Percentiles rank a stretch among this genome's conserved stretches.
Evolutionary conservation across 1,140 invertebrate species (phyloP).

Genomic region (Monomorium pharaonis): DNA sequence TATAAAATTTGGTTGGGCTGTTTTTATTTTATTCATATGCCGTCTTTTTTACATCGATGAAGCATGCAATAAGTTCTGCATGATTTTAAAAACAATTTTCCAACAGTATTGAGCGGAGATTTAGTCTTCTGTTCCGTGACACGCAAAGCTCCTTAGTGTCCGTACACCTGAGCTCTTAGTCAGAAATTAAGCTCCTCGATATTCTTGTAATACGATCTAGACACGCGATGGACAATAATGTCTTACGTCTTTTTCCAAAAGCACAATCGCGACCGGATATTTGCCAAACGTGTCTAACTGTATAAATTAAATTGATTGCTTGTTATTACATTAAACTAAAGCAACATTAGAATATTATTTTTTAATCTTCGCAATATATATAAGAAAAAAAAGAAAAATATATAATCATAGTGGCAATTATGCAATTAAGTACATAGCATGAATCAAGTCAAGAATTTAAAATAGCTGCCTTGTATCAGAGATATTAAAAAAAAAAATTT

Average conservation of each 20-base stretch:
- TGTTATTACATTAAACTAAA: neutral
- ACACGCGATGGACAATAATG: neutral
- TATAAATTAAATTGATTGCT: neutral
- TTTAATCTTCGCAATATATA: neutral
- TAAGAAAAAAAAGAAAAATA: neutral
- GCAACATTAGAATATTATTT: neutral
- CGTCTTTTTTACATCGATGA: neutral
- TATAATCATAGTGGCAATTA: neutral
- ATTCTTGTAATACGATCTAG: neutral
- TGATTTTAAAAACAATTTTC: constrained; percentile 10
- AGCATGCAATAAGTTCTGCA: constrained; percentile 3
- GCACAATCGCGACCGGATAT: neutral
- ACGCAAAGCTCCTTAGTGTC: constrained; percentile 41
- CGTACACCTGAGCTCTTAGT: constrained; percentile 19
- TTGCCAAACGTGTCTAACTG: neutral
- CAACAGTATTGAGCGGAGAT: neutral
- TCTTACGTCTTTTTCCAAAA: constrained; percentile 4
- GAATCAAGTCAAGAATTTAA: neutral
- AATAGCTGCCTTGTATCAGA: neutral
- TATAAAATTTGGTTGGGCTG: neutral
- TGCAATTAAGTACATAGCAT: neutral
- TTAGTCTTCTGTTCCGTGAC: neutral
- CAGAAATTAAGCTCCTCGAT: constrained; percentile 20
- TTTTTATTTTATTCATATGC: neutral
- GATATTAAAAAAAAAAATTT: neutral